Evolutionary conservation across 2,113 vertebrate genomes (phyloP).

Genomic region (Corapipo altera): DNA sequence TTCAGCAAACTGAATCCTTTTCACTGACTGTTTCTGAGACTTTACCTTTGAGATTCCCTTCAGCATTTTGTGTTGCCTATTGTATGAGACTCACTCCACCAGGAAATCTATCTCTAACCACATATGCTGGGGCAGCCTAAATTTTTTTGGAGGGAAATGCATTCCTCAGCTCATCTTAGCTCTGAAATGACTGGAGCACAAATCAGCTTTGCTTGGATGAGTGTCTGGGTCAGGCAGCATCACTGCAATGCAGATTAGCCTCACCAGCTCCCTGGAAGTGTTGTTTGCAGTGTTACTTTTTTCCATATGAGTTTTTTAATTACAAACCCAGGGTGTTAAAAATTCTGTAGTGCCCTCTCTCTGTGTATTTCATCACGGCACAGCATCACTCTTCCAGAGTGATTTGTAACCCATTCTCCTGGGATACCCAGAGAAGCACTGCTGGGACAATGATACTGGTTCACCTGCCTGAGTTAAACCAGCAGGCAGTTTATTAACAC

Average conservation of each 20-base stretch:
- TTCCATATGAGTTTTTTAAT: background rate
- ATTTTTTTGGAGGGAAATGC: background rate
- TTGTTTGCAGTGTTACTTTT: background rate
- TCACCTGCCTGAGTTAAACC: background rate
- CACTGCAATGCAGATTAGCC: slow-evolving; percentile 1
- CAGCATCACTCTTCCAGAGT: background rate
- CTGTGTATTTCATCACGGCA: background rate
- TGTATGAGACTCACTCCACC: rapidly evolving
- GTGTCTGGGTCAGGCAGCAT: background rate
- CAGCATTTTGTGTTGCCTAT: background rate
- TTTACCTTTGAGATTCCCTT: background rate
- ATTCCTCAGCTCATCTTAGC: background rate
- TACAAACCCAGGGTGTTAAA: background rate
- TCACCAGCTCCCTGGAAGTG: background rate
- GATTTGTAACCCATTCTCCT: background rate
- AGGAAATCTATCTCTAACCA: background rate
- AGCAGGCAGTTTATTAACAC: background rate
- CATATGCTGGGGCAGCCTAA: background rate
- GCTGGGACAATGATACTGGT: background rate
- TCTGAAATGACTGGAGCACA: background rate
- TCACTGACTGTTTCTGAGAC: background rate
- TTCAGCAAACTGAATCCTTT: background rate
- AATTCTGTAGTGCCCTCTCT: background rate
- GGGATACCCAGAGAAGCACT: background rate
- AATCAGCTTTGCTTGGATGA: background rate